Evolutionary conservation across 2,797 vertebrate genomes (phyloP).

Genomic region (Pangasius djambal): DNA sequence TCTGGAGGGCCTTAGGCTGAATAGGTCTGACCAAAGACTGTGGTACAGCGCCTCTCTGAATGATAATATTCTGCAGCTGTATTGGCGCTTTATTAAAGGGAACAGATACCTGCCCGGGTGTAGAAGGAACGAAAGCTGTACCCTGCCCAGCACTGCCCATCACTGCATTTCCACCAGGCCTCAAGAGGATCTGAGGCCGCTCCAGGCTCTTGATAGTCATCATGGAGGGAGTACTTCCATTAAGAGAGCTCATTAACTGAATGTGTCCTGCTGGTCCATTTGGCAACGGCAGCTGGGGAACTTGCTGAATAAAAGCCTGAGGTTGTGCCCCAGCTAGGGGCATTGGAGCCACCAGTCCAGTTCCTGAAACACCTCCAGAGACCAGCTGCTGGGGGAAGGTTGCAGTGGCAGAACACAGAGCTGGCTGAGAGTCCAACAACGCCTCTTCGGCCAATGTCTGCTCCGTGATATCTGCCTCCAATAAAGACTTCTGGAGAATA

Average conservation of each 20-base stretch:
- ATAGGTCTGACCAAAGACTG: slow-evolving; percentile 90
- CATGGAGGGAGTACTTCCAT: slow-evolving; percentile 84
- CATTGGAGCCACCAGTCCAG: slow-evolving; percentile 84
- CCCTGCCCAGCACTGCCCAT: slow-evolving; percentile 77
- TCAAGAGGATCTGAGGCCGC: slow-evolving; percentile 92
- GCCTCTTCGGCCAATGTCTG: slow-evolving; percentile 98
- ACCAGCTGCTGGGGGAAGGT: slow-evolving; percentile 93
- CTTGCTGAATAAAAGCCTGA: slow-evolving; percentile 91
- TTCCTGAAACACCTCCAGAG: slow-evolving; percentile 84
- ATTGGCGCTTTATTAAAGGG: slow-evolving; percentile 92
- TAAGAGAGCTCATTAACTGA: slow-evolving; percentile 92
- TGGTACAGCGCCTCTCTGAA: slow-evolving; percentile 92
- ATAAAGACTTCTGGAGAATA: slow-evolving; percentile 97
- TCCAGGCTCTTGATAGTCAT: slow-evolving; percentile 96
- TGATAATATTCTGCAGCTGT: slow-evolving; percentile 97
- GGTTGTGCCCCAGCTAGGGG: slow-evolving; percentile 56
- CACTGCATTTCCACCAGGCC: slow-evolving; percentile 81
- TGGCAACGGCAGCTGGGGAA: slow-evolving; percentile 86
- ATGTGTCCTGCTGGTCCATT: slow-evolving; percentile 93
- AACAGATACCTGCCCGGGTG: slow-evolving; percentile 87
- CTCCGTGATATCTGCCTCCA: slow-evolving; percentile 98
- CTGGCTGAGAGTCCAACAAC: slow-evolving; percentile 88
- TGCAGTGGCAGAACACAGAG: slow-evolving; percentile 86
- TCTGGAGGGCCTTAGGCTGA: slow-evolving; percentile 93
- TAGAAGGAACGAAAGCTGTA: slow-evolving; percentile 82